Base-by-base conservation (phyloP, 2,113 vertebrate genomes). In the Xenopus tropicalis region DNA sequence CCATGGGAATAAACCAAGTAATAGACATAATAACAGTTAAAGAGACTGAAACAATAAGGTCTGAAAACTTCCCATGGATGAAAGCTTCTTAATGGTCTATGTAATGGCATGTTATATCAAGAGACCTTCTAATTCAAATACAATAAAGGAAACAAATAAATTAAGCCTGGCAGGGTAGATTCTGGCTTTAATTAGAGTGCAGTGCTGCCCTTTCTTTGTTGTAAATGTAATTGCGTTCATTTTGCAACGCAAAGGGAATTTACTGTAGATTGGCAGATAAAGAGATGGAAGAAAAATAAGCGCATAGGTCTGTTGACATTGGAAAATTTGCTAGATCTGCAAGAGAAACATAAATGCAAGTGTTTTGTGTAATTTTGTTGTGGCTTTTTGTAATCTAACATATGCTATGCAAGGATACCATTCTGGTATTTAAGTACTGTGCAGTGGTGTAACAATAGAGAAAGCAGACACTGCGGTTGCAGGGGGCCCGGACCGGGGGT, bases 241-340 rank as follows among this genome's bases (percentile, higher is more conserved):
- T 67, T 59, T 56, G 25, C 42, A 61, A 51, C 61, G 54, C 56
- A 12, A 4, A 58, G 56, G 72, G 64, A 61, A 74, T 61, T 46
- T 61, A 42, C 25, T 61, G 64, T 42, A 25, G 51, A 71, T 65
- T 68, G 72, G 54, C 65, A 73, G 72, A 19, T 25, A 67, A 74
- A 74, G 22, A 51, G 72, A 74, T 74, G 65, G 56, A 23, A 67
- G 56, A 29, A 67, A 61, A 67, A 74, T 67, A 64, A 74, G 54
- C 59, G 67, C 66, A 44, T 56, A 61, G 43, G 43, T 44, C 43
- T 61, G 42, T 44, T 48, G 42, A 52, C 37, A 16, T 51, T 21
- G 19, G 42, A 14, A 61, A 37, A 51, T 67, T 66, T 58, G 62
- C 63, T 66, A 66, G 66, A 68, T 61, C 25, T 48, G 51, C 14